Conservation (phyloP, 2,888 invertebrate genomes). For the Drosophila yooni region DNA sequence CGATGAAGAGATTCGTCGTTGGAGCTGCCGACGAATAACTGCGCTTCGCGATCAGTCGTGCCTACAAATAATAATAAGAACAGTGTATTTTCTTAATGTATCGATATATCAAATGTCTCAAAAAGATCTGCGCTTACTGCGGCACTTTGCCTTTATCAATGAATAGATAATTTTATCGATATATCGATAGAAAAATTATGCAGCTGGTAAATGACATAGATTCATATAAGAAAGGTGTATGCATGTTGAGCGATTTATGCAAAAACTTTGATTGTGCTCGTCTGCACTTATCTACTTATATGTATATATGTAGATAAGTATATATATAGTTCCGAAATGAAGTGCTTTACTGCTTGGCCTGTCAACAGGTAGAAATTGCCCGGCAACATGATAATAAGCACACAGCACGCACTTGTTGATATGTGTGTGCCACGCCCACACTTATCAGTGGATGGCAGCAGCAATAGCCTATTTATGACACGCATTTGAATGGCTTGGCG, state of each 20-base stretch:
- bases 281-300: neutral
- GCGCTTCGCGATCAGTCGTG: slow-evolving; percentile 80
- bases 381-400: slow-evolving; percentile 50
- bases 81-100: neutral
- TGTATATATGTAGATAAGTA: neutral
- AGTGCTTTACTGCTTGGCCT: slow-evolving; percentile 33
- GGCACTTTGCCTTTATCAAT: neutral
- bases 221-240: neutral
- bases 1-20: slow-evolving; percentile 96
- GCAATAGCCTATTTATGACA: slow-evolving; percentile 16
- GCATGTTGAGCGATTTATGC: neutral
- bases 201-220: neutral
- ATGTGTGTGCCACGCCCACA: slow-evolving; percentile 56
- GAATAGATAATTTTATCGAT: neutral
- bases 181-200: neutral
- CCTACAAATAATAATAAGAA: slow-evolving; percentile 53
- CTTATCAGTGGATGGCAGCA: slow-evolving; percentile 49
- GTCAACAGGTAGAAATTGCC: slow-evolving; percentile 45
- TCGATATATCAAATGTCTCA: slow-evolving; percentile 17
- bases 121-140: neutral
- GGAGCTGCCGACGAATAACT: slow-evolving; percentile 87
- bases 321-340: slow-evolving; percentile 21
- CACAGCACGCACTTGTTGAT: neutral
- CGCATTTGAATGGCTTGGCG: slow-evolving; percentile 39
- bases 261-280: slow-evolving; percentile 13